phyloP scores from a whole-genome alignment of 2,888 invertebrate genomes.

The Apoda limacodes region DNA sequence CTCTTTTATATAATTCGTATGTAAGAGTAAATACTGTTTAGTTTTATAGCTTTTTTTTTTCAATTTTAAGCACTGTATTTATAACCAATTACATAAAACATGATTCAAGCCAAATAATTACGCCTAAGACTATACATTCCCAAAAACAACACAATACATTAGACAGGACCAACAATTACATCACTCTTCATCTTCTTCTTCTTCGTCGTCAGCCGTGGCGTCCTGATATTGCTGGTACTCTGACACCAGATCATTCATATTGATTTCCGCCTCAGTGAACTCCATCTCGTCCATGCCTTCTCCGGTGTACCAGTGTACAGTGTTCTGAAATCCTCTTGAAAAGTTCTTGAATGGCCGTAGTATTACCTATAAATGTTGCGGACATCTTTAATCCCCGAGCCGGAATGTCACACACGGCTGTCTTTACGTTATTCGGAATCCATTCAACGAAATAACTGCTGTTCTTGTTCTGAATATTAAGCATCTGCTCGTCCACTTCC shows the following conservation, averaged over 20 bases:
- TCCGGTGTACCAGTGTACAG: conserved; percentile 94
- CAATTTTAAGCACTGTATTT: conserved; percentile 11
- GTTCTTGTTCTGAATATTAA: conserved; percentile 84
- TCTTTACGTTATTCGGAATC: conserved; percentile 88
- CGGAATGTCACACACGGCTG: too few relatives aligned
- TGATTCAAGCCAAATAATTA: too few relatives aligned
- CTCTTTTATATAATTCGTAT: too few relatives aligned
- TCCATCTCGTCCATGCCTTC: conserved; percentile 98
- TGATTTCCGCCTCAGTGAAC: too few relatives aligned
- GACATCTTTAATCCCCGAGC: conserved; percentile 83
- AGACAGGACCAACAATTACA: conserved; percentile 20
- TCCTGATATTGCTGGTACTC: conserved; percentile 95
- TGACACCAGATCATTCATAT: conserved; percentile 90
- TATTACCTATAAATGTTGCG: conserved; percentile 88
- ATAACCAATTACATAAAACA: conserved; percentile 26
- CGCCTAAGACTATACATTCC: conserved; percentile 38
- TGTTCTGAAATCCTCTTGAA: conserved; percentile 89
- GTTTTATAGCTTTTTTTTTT: conserved; percentile 15
- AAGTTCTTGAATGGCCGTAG: conserved; percentile 87
- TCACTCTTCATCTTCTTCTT: conserved; percentile 74
- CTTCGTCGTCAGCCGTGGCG: conserved; percentile 87
- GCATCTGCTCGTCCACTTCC: too few relatives aligned
- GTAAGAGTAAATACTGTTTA: too few relatives aligned
- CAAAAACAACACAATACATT: conserved; percentile 28
- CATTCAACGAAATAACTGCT: conserved; percentile 83